A percentile compares a stretch with the other conserved stretches of the same genome.
Evolutionary conservation across 2,888 invertebrate species (phyloP).

Genomic region (Drosophila aldrichi): DNA sequence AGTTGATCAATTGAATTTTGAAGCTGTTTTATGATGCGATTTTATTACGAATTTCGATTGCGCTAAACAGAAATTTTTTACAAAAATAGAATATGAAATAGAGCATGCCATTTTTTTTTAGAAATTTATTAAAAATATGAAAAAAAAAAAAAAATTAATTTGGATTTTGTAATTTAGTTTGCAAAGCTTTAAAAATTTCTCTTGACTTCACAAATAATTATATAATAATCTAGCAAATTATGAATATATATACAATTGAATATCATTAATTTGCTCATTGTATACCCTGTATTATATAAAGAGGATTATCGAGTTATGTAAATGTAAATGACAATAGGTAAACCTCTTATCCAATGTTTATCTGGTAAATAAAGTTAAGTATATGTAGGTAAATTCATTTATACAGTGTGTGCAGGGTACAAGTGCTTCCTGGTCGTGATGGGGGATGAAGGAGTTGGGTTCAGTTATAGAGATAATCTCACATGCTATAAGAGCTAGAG

Average conservation of each 20-base stretch:
- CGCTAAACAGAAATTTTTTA: conserved; percentile 28
- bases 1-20: background rate
- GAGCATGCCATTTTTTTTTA: conserved; percentile 44
- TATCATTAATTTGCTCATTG: background rate
- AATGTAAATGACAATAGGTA: background rate
- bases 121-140: background rate
- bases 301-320: background rate
- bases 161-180: conserved; percentile 22
- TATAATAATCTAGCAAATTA: conserved; percentile 12
- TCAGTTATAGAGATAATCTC: too few relatives aligned
- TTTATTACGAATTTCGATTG: conserved; percentile 7
- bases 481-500: too few relatives aligned
- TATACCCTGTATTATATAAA: background rate
- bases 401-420: background rate
- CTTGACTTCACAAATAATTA: conserved; percentile 21
- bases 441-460: too few relatives aligned
- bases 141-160: background rate
- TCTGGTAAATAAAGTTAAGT: background rate
- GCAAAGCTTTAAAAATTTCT: conserved; percentile 19
- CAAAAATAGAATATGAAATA: conserved; percentile 53
- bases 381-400: background rate
- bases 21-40: conserved; percentile 14
- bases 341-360: background rate
- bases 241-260: conserved; percentile 19
- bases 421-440: too few relatives aligned